These are phyloP conservation scores for Tachina fera DNA, from an alignment of 2,888 invertebrate species.

Conservation along the genomic window DNA sequence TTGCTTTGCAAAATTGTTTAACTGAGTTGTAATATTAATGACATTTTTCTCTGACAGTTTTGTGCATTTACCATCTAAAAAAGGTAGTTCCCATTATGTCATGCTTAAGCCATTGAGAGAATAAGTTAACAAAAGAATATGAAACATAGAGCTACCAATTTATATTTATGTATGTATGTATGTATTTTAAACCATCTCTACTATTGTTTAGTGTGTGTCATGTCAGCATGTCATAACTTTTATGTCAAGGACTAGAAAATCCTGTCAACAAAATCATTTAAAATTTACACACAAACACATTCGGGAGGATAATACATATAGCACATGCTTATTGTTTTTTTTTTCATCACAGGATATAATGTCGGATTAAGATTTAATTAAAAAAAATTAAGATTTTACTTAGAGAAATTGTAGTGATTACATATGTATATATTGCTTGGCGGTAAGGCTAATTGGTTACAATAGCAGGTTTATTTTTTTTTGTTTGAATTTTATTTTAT, in stretches of 20 bases:
- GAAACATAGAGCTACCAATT: conserved; percentile 4
- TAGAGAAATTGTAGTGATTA: too few species aligned
- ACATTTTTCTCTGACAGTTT: conserved; percentile 21
- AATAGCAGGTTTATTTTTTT: too few species aligned
- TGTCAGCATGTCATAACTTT: conserved; percentile 57
- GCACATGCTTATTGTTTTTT: too few species aligned
- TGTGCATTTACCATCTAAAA: conserved; percentile 1
- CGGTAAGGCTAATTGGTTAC: too few species aligned
- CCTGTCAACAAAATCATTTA: conserved; percentile 47
- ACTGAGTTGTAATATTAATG: conserved; percentile 48
- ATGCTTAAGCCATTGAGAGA: conserved; percentile 47
- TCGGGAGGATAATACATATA: not conserved
- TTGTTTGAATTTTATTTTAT: too few species aligned
- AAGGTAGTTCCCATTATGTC: too few species aligned
- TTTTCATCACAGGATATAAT: too few species aligned
- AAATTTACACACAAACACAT: not conserved
- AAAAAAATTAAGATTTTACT: too few species aligned
- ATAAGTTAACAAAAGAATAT: conserved; percentile 36
- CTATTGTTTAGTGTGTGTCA: conserved; percentile 46
- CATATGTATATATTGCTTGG: too few species aligned
- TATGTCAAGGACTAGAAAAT: conserved; percentile 61
- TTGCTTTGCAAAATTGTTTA: conserved; percentile 3
- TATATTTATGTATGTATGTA: not conserved
- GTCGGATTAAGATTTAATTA: too few species aligned
- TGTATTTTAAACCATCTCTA: not conserved